Percentiles rank a stretch among this genome's conserved stretches.
Evolutionary conservation across 2,113 vertebrate species (phyloP).

Genomic region (Sarotherodon lohbergeri): DNA sequence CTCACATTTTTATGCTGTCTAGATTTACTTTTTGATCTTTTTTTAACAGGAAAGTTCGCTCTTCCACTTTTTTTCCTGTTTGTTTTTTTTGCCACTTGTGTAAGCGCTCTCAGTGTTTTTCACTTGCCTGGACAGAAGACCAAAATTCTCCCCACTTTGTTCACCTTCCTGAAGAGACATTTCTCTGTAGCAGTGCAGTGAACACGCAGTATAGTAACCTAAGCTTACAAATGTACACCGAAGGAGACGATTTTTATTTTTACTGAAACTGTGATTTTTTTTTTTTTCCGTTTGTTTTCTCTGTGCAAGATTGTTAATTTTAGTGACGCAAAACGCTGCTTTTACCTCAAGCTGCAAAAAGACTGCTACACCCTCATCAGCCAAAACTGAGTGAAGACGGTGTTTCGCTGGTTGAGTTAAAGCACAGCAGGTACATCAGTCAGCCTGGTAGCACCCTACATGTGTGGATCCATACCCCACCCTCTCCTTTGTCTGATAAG

Average conservation of each 20-base stretch:
- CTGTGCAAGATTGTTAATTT: not conserved
- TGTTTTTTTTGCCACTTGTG: conserved; percentile 1
- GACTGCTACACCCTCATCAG: conserved; percentile 31
- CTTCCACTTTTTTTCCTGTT: not conserved
- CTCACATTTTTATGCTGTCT: conserved; percentile 2
- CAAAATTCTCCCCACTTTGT: conserved; percentile 56
- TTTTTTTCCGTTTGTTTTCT: not conserved
- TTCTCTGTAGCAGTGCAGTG: conserved; percentile 43
- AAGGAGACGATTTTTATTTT: conserved; percentile 6
- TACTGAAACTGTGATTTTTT: conserved; percentile 53
- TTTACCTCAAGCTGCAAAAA: conserved; percentile 50
- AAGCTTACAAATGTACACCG: conserved; percentile 42
- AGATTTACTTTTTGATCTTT: not conserved
- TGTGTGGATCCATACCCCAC: not conserved
- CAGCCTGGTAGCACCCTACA: conserved; percentile 10
- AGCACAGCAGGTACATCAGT: conserved; percentile 62
- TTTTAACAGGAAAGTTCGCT: conserved; percentile 6
- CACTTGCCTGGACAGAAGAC: conserved; percentile 62
- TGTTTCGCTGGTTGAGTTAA: conserved; percentile 7
- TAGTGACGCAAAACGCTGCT: conserved; percentile 51
- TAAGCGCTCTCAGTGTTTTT: conserved; percentile 24
- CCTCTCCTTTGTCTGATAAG: not conserved
- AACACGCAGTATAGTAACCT: conserved; percentile 35
- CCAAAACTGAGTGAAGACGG: conserved; percentile 18
- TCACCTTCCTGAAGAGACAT: conserved; percentile 37